Evolutionary conservation across 2,113 vertebrate genomes (phyloP).

Genomic region (Pachyramphus minor): DNA sequence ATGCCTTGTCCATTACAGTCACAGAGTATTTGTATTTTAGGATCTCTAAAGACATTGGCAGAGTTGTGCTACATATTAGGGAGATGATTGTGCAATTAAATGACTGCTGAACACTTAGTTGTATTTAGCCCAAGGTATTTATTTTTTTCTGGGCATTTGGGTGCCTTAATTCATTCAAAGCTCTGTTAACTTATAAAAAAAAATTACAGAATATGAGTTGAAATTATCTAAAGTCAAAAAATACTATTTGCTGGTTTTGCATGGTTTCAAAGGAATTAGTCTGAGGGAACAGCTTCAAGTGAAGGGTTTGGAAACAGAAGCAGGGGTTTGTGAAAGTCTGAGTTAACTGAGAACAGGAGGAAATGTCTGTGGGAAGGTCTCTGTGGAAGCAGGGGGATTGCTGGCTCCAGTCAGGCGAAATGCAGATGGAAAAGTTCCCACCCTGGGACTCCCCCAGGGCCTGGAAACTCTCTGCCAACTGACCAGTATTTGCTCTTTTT

Average conservation of each 20-base stretch:
- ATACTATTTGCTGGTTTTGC: neutral
- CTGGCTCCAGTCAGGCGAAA: neutral
- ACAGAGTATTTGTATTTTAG: neutral
- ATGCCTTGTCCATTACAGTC: neutral
- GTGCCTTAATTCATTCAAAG: constrained; percentile 52
- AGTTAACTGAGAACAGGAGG: neutral
- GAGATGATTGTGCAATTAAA: constrained; percentile 26
- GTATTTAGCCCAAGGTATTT: constrained; percentile 53
- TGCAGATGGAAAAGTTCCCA: neutral
- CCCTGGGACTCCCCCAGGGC: neutral
- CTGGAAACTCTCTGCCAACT: neutral
- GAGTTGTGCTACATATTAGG: neutral
- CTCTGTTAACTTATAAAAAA: constrained; percentile 15
- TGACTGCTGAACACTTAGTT: constrained; percentile 26
- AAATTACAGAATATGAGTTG: neutral
- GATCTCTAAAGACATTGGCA: constrained; percentile 11
- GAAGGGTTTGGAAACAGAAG: neutral
- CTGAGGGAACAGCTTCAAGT: neutral
- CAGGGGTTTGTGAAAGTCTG: neutral
- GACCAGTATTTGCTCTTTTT: neutral
- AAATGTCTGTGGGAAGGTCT: neutral
- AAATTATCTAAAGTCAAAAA: neutral
- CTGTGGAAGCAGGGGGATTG: neutral
- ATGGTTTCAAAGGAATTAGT: neutral
- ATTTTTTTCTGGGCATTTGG: constrained; percentile 14